Percentiles rank a stretch among this genome's conserved stretches.
phyloP scores from a whole-genome alignment of 2,888 invertebrate species.

The Lacanobia oleracea region DNA sequence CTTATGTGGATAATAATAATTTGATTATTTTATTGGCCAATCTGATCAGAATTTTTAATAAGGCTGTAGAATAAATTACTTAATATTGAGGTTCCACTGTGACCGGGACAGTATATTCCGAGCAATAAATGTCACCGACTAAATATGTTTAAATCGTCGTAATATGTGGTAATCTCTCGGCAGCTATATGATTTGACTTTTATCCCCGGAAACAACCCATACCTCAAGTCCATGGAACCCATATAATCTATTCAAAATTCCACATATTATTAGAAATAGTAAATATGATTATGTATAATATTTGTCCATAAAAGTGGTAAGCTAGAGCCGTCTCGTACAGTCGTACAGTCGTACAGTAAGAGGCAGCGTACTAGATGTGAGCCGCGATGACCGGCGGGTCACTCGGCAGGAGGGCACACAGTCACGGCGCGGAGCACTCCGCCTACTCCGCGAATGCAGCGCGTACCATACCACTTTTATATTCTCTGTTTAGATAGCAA shows the following conservation, averaged over 20 bases:
- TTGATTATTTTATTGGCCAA: slow-evolving; percentile 42
- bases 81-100: not conserved
- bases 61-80: slow-evolving; percentile 17
- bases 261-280: slow-evolving; percentile 3
- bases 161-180: not conserved
- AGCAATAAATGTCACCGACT: slow-evolving; percentile 8
- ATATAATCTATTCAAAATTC: not conserved
- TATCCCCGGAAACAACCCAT: not conserved
- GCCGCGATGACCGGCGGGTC: slow-evolving; percentile 79
- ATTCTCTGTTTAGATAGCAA: slow-evolving; percentile 71
- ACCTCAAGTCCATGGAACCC: not conserved
- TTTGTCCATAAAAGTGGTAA: slow-evolving; percentile 61
- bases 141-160: not conserved
- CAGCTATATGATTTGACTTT: not conserved
- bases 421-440: slow-evolving; percentile 68
- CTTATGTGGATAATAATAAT: slow-evolving; percentile 57
- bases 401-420: slow-evolving; percentile 74
- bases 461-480: slow-evolving; percentile 71
- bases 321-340: slow-evolving; percentile 61
- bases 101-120: not conserved
- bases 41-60: slow-evolving; percentile 16
- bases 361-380: slow-evolving; percentile 75
- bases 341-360: slow-evolving; percentile 63
- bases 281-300: slow-evolving; percentile 35
- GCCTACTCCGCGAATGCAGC: slow-evolving; percentile 72